Base-by-base conservation (phyloP, 2,888 invertebrate species). In the Seira ritae region DNA sequence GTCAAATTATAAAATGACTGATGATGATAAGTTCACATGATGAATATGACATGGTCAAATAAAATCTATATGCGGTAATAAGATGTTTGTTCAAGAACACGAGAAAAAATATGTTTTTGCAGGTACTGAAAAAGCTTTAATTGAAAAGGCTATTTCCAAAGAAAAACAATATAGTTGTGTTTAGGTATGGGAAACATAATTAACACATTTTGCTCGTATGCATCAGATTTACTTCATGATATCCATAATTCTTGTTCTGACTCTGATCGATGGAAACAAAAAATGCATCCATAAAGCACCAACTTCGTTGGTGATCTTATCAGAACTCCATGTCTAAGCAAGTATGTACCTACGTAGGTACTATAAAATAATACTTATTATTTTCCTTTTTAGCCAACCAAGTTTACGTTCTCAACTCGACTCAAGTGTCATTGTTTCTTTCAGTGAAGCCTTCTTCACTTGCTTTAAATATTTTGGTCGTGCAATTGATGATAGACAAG, bases 41-140 rank as follows among this genome's bases (percentile, higher is more conserved):
- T 19, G n/a, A 19, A 19, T 37, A 46, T 69, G 42, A 37, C 69
- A 69, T 69, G 69, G 37, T 69, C 46, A 69, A 69, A 42, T 23
- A 67, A 24, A 55, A 12, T 55, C 55, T 55, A 55, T 55, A 55
- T 55, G 55, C 17, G 55, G 55, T 55, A 55, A 55, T 55, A 55
- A 55, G 55, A 55, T 55, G 55, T 55, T 55, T 55, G 17, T 55
- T 55, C 55, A 55, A 55, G 55, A n/a, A 55, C 55, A 55, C 17
- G 55, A 17, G 12, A 12, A 55, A 55, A 31, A 31, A n/a, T n/a
- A 8, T 42, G 42, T 42, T 55, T 55, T 31, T 31, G 31, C 8
- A 8, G 31, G 31, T 2, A 31, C 2, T 31, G 31, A 55, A 55
- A 55, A 55, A 55, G 12, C 15, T 55, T n/a, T 55, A 55, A n/a